These are phyloP conservation scores for Gadus macrocephalus DNA, from an alignment of 2,113 vertebrate species.

Conservation along the genomic window DNA sequence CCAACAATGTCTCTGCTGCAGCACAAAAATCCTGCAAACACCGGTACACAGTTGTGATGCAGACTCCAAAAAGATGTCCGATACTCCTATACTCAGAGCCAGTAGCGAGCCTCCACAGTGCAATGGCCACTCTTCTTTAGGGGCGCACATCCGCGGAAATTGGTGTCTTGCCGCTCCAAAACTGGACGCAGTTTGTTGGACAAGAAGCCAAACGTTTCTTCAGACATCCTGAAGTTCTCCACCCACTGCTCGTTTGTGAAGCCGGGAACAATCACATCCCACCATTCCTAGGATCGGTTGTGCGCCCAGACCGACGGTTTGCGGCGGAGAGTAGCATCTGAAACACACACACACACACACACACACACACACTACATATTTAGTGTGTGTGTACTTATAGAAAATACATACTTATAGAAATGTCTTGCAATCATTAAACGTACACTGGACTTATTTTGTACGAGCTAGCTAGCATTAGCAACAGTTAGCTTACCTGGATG, in stretches of 20 bases:
- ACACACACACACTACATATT: no score
- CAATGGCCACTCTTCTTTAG: conserved; percentile 16
- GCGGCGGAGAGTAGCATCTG: neutral
- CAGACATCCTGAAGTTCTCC: conserved; percentile 14
- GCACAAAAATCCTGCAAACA: conserved; percentile 28
- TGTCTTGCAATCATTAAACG: no score
- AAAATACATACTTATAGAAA: no score
- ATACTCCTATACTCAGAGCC: conserved; percentile 18
- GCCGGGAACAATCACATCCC: conserved; percentile 18
- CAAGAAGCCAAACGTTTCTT: no score
- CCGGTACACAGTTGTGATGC: conserved; percentile 21
- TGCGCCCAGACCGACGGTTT: neutral
- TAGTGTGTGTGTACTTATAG: no score
- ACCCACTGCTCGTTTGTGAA: conserved; percentile 31
- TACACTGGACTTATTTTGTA: no score
- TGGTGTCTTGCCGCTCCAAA: no score
- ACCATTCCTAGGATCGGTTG: conserved; percentile 16
- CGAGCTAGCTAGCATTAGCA: no score
- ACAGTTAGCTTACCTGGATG: no score
- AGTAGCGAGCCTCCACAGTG: conserved; percentile 28
- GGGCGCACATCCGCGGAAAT: no score
- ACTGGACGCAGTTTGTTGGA: no score
- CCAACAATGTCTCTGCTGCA: conserved; percentile 1
- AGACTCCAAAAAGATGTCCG: conserved; percentile 29
- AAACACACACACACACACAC: neutral